Base-by-base conservation (phyloP, 2,888 invertebrate species). In the Cryptus armator region DNA sequence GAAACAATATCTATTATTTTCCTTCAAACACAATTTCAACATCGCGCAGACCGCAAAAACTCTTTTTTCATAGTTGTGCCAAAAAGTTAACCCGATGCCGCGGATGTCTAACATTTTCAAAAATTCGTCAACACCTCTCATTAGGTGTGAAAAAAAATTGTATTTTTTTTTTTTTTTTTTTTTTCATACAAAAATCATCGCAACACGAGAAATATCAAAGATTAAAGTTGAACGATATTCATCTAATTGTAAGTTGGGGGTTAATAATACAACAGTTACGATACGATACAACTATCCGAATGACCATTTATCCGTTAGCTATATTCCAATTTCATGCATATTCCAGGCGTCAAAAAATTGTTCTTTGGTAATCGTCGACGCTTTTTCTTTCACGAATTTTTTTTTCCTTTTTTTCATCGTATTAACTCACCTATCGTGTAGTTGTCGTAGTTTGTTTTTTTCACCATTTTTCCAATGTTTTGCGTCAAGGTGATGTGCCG, bases 401-500 rank as follows among this genome's bases (percentile, higher is more conserved):
- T 32, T 64, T 16, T 66, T 68, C 66, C 16, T 12, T 62, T 24
- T 64, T 6, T 62, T 66, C 29, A 12, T 19, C 56, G 19, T 43
- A 56, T 70, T 59, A 84, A 79, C 79, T 87, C 90, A 95, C 96
- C 95, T 92, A 95, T 97, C 1, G 97, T 96, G 89, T 97, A 97
- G 37, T 95, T 94, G 88, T 96, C 96, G 90, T 97, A 98, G 93
- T 98, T 97, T 1, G 96, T 95, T 95, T 96, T 96, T 94, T 96
- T 96, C 89, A 96, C 96, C 90, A 98, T 97, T 91, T 97, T 97
- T n/a, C 97, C 97, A 83, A 98, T 94, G 29, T 97, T 96, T 91
- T 97, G 97, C 0, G 97, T 96, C 51, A 98, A 94, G 0, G 97
- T 96, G 79, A 94, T 96, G 91, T 96, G 97, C 89, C 95, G 95